A percentile compares a stretch with the other conserved stretches of the same genome.
Conservation (phyloP, 2,113 vertebrate species). For the Stercorarius parasiticus region DNA sequence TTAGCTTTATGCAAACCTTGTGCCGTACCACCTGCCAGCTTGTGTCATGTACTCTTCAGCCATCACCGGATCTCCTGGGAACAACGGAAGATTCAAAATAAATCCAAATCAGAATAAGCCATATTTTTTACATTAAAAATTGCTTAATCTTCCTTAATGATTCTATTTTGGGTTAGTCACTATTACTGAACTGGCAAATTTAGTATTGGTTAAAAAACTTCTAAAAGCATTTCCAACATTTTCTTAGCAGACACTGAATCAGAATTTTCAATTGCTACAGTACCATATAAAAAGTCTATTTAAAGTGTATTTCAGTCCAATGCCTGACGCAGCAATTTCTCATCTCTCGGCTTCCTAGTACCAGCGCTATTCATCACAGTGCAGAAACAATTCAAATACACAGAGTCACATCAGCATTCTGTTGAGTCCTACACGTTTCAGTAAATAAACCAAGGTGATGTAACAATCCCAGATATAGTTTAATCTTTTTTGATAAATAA, state of each 20-base stretch:
- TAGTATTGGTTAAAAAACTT: not conserved
- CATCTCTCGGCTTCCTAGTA: slow-evolving; percentile 22
- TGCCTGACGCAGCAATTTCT: slow-evolving; percentile 49
- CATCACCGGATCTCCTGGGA: not conserved
- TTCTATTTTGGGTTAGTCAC: not conserved
- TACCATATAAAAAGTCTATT: not conserved
- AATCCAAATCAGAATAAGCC: not conserved
- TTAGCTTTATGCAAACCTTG: not conserved
- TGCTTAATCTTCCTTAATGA: not conserved
- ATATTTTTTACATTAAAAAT: not conserved
- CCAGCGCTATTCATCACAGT: not conserved
- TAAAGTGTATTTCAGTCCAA: slow-evolving; percentile 44
- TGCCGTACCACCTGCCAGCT: not conserved
- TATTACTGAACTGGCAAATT: not conserved
- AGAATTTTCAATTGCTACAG: not conserved
- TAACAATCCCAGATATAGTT: not conserved
- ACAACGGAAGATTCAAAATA: not conserved
- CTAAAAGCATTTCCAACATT: slow-evolving; percentile 6
- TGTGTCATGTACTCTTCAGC: not conserved
- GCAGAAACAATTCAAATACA: slow-evolving; percentile 39
- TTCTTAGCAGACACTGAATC: slow-evolving; percentile 32
- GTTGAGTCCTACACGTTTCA: not conserved
- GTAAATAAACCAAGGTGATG: slow-evolving; percentile 34
- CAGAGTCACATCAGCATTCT: slow-evolving; percentile 17
- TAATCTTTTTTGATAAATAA: slow-evolving; percentile 43